phyloP scores from a whole-genome alignment of 2,113 vertebrate genomes.

The Mionectes macconnelli region DNA sequence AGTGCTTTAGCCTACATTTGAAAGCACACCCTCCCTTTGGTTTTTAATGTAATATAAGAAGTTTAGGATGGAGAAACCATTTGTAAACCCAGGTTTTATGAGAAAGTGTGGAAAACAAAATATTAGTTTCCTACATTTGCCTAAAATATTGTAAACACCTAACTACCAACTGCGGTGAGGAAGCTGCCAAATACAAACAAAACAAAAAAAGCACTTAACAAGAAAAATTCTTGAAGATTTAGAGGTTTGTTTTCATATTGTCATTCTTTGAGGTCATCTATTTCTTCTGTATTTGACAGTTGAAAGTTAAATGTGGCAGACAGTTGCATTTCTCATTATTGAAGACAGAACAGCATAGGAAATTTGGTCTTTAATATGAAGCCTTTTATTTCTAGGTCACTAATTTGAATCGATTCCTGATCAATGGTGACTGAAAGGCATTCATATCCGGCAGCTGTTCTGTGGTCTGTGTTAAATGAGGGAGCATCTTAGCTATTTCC shows the following conservation, averaged over 20 bases:
- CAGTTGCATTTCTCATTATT: slow-evolving; percentile 2
- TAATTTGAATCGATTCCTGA: slow-evolving; percentile 60
- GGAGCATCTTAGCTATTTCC: slow-evolving; percentile 2
- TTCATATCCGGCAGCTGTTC: slow-evolving; percentile 60
- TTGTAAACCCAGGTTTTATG: background rate
- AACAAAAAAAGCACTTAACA: background rate
- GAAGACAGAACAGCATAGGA: background rate
- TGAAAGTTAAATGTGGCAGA: background rate
- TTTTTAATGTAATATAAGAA: background rate
- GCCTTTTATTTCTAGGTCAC: slow-evolving; percentile 57
- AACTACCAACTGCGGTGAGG: background rate
- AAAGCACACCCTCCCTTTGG: background rate
- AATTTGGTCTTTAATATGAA: slow-evolving; percentile 27
- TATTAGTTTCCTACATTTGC: background rate
- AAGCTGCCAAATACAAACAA: background rate
- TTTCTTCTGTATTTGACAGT: background rate
- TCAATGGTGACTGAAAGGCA: slow-evolving; percentile 44
- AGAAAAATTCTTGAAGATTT: background rate
- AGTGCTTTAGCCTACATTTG: background rate
- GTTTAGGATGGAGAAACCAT: background rate
- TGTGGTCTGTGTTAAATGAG: slow-evolving; percentile 34
- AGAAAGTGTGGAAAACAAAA: background rate
- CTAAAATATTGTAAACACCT: background rate
- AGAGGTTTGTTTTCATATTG: background rate
- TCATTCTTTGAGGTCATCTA: background rate